Percentiles rank a stretch among this genome's conserved stretches.
Evolutionary conservation across 1,140 invertebrate genomes (phyloP).

Genomic region (Phymastichus coffea): DNA sequence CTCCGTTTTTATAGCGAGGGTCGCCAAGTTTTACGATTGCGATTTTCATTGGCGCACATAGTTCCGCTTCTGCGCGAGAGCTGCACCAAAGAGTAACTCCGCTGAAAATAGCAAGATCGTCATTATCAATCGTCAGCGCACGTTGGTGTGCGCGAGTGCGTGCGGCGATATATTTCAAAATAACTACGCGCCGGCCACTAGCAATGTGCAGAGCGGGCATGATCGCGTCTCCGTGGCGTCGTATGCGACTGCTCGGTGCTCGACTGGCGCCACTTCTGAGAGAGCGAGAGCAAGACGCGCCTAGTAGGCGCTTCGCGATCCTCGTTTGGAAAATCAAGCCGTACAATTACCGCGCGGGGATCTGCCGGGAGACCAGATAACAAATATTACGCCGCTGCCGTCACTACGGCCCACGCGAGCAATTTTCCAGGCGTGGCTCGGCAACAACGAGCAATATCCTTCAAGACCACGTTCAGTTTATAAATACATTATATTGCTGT

Average conservation of each 20-base stretch:
- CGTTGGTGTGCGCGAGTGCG: neutral
- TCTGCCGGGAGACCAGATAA: no score
- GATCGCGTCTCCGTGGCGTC: neutral
- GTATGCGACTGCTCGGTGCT: neutral
- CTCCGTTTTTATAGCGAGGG: no score
- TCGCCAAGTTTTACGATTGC: no score
- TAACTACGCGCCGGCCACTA: no score
- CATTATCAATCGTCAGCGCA: no score
- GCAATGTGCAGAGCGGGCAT: no score
- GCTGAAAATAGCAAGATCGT: no score
- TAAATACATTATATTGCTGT: neutral
- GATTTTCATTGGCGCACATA: no score
- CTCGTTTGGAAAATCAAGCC: slow-evolving; percentile 18
- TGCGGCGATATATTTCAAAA: slow-evolving; percentile 20
- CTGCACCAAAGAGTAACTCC: no score
- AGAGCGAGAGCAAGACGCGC: neutral
- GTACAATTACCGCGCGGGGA: neutral
- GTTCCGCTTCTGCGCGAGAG: no score
- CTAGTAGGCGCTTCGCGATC: neutral
- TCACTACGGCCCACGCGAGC: neutral
- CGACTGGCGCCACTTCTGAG: neutral
- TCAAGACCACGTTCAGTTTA: no score
- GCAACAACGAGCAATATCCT: neutral
- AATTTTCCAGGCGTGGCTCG: slow-evolving; percentile 14
- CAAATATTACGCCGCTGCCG: neutral